Conservation (phyloP, 2,113 vertebrate genomes). For the Anhinga anhinga region DNA sequence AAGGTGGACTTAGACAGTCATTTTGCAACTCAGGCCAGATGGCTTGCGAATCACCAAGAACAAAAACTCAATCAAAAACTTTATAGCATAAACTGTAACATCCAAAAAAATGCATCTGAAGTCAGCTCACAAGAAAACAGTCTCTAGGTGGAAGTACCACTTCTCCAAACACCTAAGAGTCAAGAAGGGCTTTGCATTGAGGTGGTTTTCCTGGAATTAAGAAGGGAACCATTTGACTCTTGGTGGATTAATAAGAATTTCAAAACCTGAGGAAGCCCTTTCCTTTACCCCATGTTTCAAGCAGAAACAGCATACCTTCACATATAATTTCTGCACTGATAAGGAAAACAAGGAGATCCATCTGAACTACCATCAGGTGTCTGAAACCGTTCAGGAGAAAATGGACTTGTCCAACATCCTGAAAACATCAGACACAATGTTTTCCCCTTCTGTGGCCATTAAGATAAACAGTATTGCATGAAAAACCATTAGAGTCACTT, state of each 20-base stretch:
- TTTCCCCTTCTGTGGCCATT: not conserved
- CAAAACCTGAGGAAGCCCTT: not conserved
- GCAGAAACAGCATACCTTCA: not conserved
- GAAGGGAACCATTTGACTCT: not conserved
- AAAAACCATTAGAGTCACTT: not conserved
- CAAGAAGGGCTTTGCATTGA: not conserved
- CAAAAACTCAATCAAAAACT: not conserved
- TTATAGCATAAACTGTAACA: not conserved
- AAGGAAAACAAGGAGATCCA: conserved; percentile 6
- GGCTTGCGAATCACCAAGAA: not conserved
- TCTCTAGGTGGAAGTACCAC: not conserved
- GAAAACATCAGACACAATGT: not conserved
- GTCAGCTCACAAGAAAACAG: not conserved
- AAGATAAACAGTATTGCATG: not conserved
- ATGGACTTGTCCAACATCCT: not conserved
- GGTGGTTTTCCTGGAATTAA: not conserved
- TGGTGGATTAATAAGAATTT: not conserved
- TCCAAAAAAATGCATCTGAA: not conserved
- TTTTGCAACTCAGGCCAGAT: not conserved
- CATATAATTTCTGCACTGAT: not conserved
- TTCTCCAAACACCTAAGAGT: not conserved
- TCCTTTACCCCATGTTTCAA: not conserved
- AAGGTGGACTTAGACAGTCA: not conserved
- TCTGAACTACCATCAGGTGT: conserved; percentile 21
- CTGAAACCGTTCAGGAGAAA: conserved; percentile 20